Conservation (phyloP, 2,888 invertebrate species). For the Melipona bicolor region DNA sequence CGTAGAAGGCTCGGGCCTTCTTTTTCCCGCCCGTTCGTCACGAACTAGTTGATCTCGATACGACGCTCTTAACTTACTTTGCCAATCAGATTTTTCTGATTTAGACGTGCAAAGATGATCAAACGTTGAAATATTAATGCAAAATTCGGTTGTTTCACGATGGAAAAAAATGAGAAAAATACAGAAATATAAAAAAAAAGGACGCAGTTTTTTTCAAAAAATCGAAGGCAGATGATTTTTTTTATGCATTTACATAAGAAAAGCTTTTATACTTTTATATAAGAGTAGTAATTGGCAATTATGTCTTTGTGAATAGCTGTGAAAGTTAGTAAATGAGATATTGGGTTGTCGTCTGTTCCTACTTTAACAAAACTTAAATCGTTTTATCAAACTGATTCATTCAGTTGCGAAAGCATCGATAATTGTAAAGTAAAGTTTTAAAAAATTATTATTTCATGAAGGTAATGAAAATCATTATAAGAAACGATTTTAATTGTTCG, state of each 20-base stretch:
- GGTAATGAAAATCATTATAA: not conserved
- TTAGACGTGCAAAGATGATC: not conserved
- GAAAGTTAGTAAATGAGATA: not conserved
- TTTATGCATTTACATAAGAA: too few species aligned
- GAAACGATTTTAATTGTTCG: too few species aligned
- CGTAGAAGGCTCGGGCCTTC: not conserved
- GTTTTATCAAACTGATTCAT: not conserved
- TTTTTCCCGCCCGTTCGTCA: not conserved
- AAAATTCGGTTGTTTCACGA: too few species aligned
- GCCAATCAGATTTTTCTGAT: not conserved
- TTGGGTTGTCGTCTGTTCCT: not conserved
- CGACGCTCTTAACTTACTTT: constrained; percentile 18
- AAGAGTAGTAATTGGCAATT: not conserved
- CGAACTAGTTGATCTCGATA: constrained; percentile 24
- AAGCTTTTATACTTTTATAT: too few species aligned
- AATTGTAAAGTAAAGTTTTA: not conserved
- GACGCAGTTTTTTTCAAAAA: too few species aligned
- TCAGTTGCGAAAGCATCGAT: not conserved
- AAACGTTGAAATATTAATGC: not conserved
- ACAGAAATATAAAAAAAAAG: too few species aligned
- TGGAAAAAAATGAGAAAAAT: too few species aligned
- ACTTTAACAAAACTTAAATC: not conserved
- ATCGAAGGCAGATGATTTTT: too few species aligned
- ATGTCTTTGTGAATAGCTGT: not conserved
- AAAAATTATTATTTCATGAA: not conserved